Base-by-base conservation (phyloP, 1,140 invertebrate genomes). In the Subanguina moxae region DNA sequence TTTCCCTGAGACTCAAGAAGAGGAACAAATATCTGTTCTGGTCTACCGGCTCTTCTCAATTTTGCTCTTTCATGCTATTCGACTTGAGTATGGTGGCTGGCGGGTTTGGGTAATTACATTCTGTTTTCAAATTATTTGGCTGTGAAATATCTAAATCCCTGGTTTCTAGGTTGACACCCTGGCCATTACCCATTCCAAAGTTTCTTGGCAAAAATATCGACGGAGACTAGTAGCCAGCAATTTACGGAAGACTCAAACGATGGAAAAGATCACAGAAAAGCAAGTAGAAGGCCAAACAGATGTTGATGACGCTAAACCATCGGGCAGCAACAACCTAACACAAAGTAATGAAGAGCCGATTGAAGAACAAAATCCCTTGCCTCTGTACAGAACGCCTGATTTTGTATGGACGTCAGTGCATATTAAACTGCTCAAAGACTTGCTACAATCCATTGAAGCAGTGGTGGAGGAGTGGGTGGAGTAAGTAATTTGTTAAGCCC, bases 51-150 rank as follows among this genome's bases (percentile, higher is more conserved):
- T 98, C 63, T 98, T 99, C 85, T 86, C 90, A 3, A 96, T 97
- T 91, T 85, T 99, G 25, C 85, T 99, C 3, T 94, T 97, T 84
- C 96, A 99, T 84, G 96, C 96, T 17, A 96, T 99, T 8, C 97
- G 97, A 83, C 92, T 92, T 80, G 96, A 99, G 84, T 98, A 96
- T 82, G 95, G 96, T n/a, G 96, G 96, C 13, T 99, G 96, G 96
- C 86, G 96, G 74, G 96, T 99, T 11, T 99, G 96, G 95, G 95
- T 65, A 57, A 38, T 38, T n/a, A n/a, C n/a, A n/a, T n/a, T n/a
- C n/a, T 8, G 21, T n/a, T 64, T 56, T 17, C 1, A 56, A 21
- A 23, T 64, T 64, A n/a, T 27, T 56, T 3, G 23, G 8, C 3
- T 38, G 11, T 38, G 32, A 38, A 38, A 38, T n/a, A n/a, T n/a